Evolutionary conservation across 2,888 invertebrate genomes (phyloP).

Genomic region (Papilio protenor): DNA sequence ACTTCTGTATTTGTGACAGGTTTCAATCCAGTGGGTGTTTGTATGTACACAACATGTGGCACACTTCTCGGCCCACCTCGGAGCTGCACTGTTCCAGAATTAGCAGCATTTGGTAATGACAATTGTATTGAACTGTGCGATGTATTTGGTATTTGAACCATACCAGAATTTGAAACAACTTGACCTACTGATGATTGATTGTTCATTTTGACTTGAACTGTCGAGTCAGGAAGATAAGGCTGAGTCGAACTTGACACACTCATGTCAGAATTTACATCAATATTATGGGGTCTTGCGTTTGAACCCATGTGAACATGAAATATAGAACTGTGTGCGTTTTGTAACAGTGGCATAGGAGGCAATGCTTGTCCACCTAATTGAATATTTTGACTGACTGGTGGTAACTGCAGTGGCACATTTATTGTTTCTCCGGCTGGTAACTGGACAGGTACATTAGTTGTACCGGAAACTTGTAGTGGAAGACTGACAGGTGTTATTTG

Average conservation of each 20-base stretch:
- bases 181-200: conserved; percentile 68
- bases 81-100: conserved; percentile 61
- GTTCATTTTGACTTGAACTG: conserved; percentile 71
- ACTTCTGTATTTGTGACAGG: conserved; percentile 78
- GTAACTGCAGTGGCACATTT: conserved; percentile 77
- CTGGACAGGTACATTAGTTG: conserved; percentile 76
- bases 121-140: conserved; percentile 72
- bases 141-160: conserved; percentile 75
- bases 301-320: conserved; percentile 80
- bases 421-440: conserved; percentile 77
- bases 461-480: conserved; percentile 74
- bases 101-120: conserved; percentile 58
- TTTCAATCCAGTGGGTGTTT: conserved; percentile 81
- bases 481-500: conserved; percentile 77
- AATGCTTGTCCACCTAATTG: conserved; percentile 68
- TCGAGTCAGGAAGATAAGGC: conserved; percentile 67
- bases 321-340: conserved; percentile 73
- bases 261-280: conserved; percentile 71
- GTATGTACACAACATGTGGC: conserved; percentile 86
- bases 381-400: conserved; percentile 68
- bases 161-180: conserved; percentile 66
- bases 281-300: conserved; percentile 64
- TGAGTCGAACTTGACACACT: conserved; percentile 69
- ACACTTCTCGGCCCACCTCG: conserved; percentile 71
- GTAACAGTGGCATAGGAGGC: conserved; percentile 77